Evolutionary conservation across 2,888 invertebrate genomes (phyloP).

Genomic region (Eupithecia tripunctaria): DNA sequence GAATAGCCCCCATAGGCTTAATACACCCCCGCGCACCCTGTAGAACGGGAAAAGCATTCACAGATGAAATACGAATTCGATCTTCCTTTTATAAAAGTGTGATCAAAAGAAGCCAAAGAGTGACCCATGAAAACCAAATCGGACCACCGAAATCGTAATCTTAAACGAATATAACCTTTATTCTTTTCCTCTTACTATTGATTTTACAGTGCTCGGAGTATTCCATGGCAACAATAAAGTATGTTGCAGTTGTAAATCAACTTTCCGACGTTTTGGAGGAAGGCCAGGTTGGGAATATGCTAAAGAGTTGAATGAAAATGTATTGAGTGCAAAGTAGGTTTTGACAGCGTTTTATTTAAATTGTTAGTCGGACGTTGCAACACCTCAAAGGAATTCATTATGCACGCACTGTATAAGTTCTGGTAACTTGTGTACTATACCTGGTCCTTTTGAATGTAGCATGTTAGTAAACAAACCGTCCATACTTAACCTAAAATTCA

Average conservation of each 20-base stretch:
- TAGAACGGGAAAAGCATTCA: not conserved
- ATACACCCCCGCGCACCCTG: too few species aligned
- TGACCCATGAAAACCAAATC: slow-evolving; percentile 30
- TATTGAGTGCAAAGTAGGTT: slow-evolving; percentile 1
- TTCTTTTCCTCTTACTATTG: slow-evolving; percentile 20
- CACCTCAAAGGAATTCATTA: slow-evolving; percentile 1
- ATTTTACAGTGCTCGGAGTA: slow-evolving; percentile 18
- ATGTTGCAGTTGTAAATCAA: slow-evolving; percentile 15
- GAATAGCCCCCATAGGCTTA: too few species aligned
- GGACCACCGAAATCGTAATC: slow-evolving; percentile 52
- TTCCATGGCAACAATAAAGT: not conserved
- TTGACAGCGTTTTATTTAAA: slow-evolving; percentile 11
- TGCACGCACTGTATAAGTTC: too few species aligned
- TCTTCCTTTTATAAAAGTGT: slow-evolving; percentile 7
- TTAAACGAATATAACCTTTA: slow-evolving; percentile 43
- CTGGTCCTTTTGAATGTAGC: too few species aligned
- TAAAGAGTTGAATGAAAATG: slow-evolving; percentile 9
- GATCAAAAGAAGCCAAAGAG: slow-evolving; percentile 7
- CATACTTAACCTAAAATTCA: too few species aligned
- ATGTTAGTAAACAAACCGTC: too few species aligned
- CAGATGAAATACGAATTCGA: not conserved
- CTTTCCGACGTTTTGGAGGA: not conserved
- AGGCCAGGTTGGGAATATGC: slow-evolving; percentile 6
- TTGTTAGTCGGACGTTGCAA: not conserved
- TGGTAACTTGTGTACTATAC: too few species aligned